A percentile compares a stretch with the other conserved stretches of the same genome.
Conservation (phyloP, 2,888 invertebrate genomes). For the Galeruca laticollis region DNA sequence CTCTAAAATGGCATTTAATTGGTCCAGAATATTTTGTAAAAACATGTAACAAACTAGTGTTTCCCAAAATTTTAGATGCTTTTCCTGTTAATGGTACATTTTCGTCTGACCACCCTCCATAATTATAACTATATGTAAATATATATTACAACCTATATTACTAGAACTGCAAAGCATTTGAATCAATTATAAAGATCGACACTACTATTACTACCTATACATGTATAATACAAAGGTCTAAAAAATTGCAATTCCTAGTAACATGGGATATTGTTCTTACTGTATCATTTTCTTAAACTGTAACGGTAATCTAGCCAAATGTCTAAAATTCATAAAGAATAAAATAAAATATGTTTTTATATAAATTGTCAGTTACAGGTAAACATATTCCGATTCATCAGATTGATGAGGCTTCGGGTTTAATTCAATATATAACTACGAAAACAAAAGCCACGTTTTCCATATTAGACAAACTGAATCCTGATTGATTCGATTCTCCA, state of each 20-base stretch:
- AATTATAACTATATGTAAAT: slow-evolving; percentile 43
- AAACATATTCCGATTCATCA: too few relatives aligned
- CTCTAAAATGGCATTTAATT: too few relatives aligned
- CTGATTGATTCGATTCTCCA: too few relatives aligned
- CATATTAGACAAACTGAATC: too few relatives aligned
- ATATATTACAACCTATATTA: slow-evolving; percentile 60
- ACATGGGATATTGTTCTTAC: slow-evolving; percentile 55
- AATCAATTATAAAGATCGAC: slow-evolving; percentile 38
- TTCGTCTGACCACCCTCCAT: slow-evolving; percentile 43
- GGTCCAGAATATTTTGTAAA: too few relatives aligned
- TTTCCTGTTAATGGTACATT: neutral
- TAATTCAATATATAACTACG: too few relatives aligned
- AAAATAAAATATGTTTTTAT: neutral
- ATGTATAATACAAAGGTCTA: slow-evolving; percentile 48
- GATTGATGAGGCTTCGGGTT: too few relatives aligned
- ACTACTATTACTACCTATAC: slow-evolving; percentile 46
- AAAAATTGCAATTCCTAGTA: slow-evolving; percentile 58
- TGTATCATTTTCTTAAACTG: slow-evolving; percentile 41
- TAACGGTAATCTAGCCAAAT: slow-evolving; percentile 44
- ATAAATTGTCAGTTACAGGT: too few relatives aligned
- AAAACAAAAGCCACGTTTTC: too few relatives aligned
- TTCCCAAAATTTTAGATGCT: neutral
- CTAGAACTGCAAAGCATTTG: slow-evolving; percentile 59
- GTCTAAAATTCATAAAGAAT: neutral
- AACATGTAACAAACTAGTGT: too few relatives aligned